A percentile compares a stretch with the other conserved stretches of the same genome.
Evolutionary conservation across 2,888 invertebrate species (phyloP).

Genomic region (Cephus pulcher): DNA sequence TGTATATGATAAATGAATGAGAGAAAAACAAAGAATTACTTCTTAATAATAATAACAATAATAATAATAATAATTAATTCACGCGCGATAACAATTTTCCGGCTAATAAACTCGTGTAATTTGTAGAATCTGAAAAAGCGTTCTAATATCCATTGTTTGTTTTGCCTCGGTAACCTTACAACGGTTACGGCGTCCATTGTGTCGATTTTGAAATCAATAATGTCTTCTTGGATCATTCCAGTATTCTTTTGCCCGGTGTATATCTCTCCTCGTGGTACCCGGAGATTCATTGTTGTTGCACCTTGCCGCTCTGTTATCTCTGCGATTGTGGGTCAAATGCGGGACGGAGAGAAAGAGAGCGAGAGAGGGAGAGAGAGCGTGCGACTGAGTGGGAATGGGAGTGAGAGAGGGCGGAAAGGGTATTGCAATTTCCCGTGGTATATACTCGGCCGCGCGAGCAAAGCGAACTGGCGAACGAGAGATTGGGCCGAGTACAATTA

Average conservation of each 20-base stretch:
- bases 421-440: slow-evolving; percentile 23
- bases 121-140: background rate
- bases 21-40: background rate
- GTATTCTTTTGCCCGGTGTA: background rate
- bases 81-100: background rate
- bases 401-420: slow-evolving; percentile 2
- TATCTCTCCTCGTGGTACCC: slow-evolving; percentile 16
- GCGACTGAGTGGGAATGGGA: background rate
- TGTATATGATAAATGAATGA: background rate
- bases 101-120: background rate
- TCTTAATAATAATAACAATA: background rate
- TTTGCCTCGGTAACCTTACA: background rate
- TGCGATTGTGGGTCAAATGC: slow-evolving; percentile 46
- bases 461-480: slow-evolving; percentile 21
- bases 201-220: background rate
- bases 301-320: slow-evolving; percentile 48
- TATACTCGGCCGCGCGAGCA: slow-evolving; percentile 3
- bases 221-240: background rate
- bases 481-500: slow-evolving; percentile 26
- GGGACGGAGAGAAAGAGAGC: slow-evolving; percentile 18
- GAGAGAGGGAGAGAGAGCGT: slow-evolving; percentile 1
- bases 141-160: background rate
- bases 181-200: background rate
- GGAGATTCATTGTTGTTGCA: slow-evolving; percentile 37
- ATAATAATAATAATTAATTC: background rate